A percentile compares a stretch with the other conserved stretches of the same genome.
Evolutionary conservation across 2,888 invertebrate genomes (phyloP).

Genomic region (Pollenia amentaria): DNA sequence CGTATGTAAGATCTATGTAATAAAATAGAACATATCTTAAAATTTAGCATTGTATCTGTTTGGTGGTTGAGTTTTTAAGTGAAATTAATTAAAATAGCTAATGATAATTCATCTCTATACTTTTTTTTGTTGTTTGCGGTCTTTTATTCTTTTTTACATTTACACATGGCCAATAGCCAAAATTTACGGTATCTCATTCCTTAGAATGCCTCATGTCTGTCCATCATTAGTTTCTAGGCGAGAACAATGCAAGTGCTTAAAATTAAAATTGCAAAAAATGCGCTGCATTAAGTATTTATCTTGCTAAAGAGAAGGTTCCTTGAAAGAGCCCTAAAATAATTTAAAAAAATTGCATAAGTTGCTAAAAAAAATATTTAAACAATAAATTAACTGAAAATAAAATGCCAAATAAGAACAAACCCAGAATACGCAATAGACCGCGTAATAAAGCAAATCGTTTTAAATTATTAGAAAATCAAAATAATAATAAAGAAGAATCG

Average conservation of each 20-base stretch:
- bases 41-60: slow-evolving; percentile 1
- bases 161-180: slow-evolving; percentile 72
- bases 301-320: slow-evolving; percentile 54
- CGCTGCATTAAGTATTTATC: slow-evolving; percentile 43
- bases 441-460: slow-evolving; percentile 80
- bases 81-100: slow-evolving; percentile 60
- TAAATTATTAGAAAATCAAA: slow-evolving; percentile 51
- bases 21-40: not conserved
- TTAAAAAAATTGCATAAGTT: slow-evolving; percentile 74
- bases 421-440: slow-evolving; percentile 79
- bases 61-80: slow-evolving; percentile 36
- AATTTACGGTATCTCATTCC: slow-evolving; percentile 50
- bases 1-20: not conserved
- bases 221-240: slow-evolving; percentile 7
- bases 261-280: slow-evolving; percentile 24
- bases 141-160: slow-evolving; percentile 30
- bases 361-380: slow-evolving; percentile 27
- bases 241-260: slow-evolving; percentile 60
- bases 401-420: slow-evolving; percentile 78
- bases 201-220: slow-evolving; percentile 13
- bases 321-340: slow-evolving; percentile 20
- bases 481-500: slow-evolving; percentile 4
- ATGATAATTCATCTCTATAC: slow-evolving; percentile 48
- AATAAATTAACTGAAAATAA: slow-evolving; percentile 61
- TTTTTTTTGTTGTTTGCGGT: not conserved